These are phyloP conservation scores for Acrossocheilus wenchowensis DNA, from an alignment of 2,797 vertebrate species.

Conservation along the genomic window DNA sequence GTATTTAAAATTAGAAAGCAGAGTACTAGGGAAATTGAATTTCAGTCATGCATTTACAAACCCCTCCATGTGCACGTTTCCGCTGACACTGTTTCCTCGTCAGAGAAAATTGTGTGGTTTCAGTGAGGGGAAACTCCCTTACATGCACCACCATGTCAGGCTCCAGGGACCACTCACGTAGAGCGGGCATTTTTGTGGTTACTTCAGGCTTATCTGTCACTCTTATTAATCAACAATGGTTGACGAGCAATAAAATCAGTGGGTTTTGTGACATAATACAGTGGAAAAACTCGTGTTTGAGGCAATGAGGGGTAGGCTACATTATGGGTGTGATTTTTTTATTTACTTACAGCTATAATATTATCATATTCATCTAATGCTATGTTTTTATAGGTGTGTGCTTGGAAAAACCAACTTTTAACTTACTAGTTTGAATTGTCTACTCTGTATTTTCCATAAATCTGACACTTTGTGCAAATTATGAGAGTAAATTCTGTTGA, in stretches of 20 bases:
- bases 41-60: slow-evolving; percentile 27
- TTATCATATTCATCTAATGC: not conserved
- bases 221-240: not conserved
- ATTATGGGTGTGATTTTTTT: not conserved
- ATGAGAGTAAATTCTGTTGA: not conserved
- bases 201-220: not conserved
- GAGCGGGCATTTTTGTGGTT: not conserved
- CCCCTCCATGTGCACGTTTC: slow-evolving; percentile 53
- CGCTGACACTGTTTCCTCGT: slow-evolving; percentile 49
- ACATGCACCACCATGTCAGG: not conserved
- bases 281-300: not conserved
- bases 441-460: not conserved
- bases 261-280: not conserved
- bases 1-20: not conserved
- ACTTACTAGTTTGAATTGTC: not conserved
- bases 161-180: not conserved
- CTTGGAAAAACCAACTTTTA: not conserved
- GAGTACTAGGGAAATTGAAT: not conserved
- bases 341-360: not conserved
- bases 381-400: not conserved
- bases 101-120: slow-evolving; percentile 22
- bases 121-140: slow-evolving; percentile 59
- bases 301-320: not conserved
- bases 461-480: not conserved
- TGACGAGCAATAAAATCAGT: not conserved